These are phyloP conservation scores for Dermolepida albohirtum DNA, from an alignment of 2,888 invertebrate species.

Conservation along the genomic window DNA sequence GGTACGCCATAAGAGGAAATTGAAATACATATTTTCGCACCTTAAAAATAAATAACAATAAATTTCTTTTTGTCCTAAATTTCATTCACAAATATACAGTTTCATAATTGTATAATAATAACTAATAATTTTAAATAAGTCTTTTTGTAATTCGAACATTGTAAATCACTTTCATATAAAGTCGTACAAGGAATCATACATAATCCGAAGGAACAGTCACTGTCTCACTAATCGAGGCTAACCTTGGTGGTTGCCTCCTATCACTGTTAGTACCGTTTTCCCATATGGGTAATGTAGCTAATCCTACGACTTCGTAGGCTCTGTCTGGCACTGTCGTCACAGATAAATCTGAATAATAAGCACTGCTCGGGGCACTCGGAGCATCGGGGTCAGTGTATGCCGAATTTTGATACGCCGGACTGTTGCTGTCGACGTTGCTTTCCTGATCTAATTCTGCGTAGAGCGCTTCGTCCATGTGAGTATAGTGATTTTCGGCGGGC, in stretches of 20 bases:
- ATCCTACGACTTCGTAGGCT: constrained; percentile 73
- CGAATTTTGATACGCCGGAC: constrained; percentile 78
- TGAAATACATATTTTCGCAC: too few relatives aligned
- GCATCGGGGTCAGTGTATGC: constrained; percentile 73
- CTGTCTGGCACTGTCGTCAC: constrained; percentile 69
- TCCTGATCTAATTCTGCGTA: constrained; percentile 79
- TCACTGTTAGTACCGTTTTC: constrained; percentile 58
- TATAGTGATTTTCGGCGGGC: constrained; percentile 77
- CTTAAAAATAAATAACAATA: constrained; percentile 11
- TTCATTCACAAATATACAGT: constrained; percentile 6
- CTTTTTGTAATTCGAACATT: neutral
- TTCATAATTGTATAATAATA: neutral
- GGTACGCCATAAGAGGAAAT: too few relatives aligned
- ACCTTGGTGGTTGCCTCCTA: constrained; percentile 63
- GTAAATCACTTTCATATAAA: constrained; percentile 2
- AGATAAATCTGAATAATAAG: constrained; percentile 79
- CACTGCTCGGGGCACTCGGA: constrained; percentile 78
- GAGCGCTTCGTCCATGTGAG: constrained; percentile 77
- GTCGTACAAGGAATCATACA: constrained; percentile 59
- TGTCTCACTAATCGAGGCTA: constrained; percentile 72
- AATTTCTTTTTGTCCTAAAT: neutral
- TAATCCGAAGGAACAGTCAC: constrained; percentile 72
- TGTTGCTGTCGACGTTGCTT: constrained; percentile 59
- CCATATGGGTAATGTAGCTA: constrained; percentile 67
- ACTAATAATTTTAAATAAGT: too few relatives aligned